phyloP scores from a whole-genome alignment of 2,113 vertebrate genomes.

The Phocoena sinus region DNA sequence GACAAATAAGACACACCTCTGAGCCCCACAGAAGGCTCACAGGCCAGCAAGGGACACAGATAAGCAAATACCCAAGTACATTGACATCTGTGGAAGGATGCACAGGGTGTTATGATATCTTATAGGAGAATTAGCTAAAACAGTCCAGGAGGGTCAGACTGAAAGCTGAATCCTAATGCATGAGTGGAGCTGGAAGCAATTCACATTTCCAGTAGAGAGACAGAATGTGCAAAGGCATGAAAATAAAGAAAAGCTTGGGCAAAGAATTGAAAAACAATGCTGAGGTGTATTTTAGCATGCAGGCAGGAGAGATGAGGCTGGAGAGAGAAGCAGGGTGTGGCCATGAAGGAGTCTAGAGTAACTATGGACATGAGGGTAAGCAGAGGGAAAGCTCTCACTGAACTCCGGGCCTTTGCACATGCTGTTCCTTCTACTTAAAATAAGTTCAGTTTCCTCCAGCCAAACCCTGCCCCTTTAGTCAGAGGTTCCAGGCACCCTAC shows the following conservation, averaged over 20 bases:
- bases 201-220: neutral
- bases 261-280: neutral
- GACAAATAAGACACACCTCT: neutral
- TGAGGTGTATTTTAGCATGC: neutral
- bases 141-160: neutral
- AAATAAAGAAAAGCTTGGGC: neutral
- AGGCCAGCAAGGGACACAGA: neutral
- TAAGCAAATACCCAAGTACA: neutral
- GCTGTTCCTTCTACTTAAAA: neutral
- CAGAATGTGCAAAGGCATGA: neutral
- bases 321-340: neutral
- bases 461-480: neutral
- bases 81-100: neutral
- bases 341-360: neutral
- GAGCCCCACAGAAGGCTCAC: neutral
- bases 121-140: neutral
- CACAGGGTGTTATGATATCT: neutral
- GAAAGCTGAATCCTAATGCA: neutral
- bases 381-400: neutral
- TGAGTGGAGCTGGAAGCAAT: neutral
- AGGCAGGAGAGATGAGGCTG: neutral
- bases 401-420: accelerated
- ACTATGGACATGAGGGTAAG: accelerated
- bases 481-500: neutral
- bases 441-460: neutral